Evolutionary conservation across 2,113 vertebrate genomes (phyloP), one percentile per base, ranked within the genome.

Genomic region (Phocoena sinus): DNA sequence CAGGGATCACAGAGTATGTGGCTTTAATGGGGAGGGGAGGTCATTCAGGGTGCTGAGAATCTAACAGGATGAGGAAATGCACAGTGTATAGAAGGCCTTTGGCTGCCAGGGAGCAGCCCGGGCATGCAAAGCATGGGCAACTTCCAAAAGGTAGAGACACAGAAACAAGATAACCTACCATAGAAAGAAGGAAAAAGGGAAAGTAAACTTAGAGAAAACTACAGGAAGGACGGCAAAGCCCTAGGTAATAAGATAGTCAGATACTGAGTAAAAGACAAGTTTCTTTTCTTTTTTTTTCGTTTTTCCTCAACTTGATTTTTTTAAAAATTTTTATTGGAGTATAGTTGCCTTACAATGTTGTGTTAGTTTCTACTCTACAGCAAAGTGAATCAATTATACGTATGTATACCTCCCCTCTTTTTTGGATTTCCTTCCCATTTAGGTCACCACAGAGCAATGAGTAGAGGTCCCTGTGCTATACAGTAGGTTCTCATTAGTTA

Each of bases 61-160:
- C 3, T 17, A 44, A 36, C 0, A 13, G 6, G 50, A 60, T 5
- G 28, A 36, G 13, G 31, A 71, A 0, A 0, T 13, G 26, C 5
- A 3, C 10, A 9, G 71, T 53, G 2, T 3, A 4, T 20, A 13
- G 20, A 31, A 36, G 31, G 18, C 0, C 17, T 20, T 25, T 5
- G 33, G 2, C 14, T 21, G 20, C 33, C 33, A 8, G 47, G 65
- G 33, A 47, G 14, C 6, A 76, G 14, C 44, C 31, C 8, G 12
- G 36, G 15, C 6, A 8, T 2, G 9, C 3, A 10, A 70, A 70
- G 6, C 26, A n/a, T 8, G 18, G 10, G 38, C 7, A 20, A 12
- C 36, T 38, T 86, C 53, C 53, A 18, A 18, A 77, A 25, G 15
- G 28, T 18, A 6, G 33, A 65, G 38, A 38, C 12, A 9, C 25